Base-by-base conservation (phyloP, 2,113 vertebrate genomes). In the Sciurus niger region DNA sequence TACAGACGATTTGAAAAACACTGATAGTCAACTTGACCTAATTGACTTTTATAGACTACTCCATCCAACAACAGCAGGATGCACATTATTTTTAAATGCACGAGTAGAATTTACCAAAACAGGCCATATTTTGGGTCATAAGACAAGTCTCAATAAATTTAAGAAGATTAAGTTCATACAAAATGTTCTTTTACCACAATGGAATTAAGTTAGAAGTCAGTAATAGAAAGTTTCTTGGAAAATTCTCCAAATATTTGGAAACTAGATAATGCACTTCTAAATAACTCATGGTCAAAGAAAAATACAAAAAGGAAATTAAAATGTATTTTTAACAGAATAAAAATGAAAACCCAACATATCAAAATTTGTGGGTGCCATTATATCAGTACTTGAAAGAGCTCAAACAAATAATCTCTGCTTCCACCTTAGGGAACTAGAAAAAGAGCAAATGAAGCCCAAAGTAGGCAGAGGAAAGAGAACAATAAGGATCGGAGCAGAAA, bases 201-300 rank as follows among this genome's bases (percentile, higher is more conserved):
- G 63, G 84, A 97, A 97, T 96, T 96, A 92, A 96, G 90, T 94
- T 92, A 95, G 60, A 95, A 93, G 72, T 96, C 60, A 94, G 24
- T 90, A 87, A 90, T 82, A 96, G 60, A 95, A 94, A 80, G 43
- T 84, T 88, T 89, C 79, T 93, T 94, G 93, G 89, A 85, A 95
- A 92, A 92, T 88, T 63, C 48, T 79, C 48, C 90, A 92, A 92
- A 48, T 95, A 90, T 93, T 92, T 92, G 78, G 92, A 79, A 94
- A 67, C 80, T 85, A 89, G 84, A 95, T 90, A 97, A 95, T 48
- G 77, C 4, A 67, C 55, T 94, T 95, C 73, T 85, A 90, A 95
- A 94, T 93, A 90, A 93, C 40, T 46, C 43, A 73, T 28, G n/a
- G 60, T 68, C 65, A 90, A 83, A 95, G 86, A 76, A 93, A 86